Evolutionary conservation across 2,888 invertebrate genomes (phyloP).

Genomic region (Chydorus sphaericus): DNA sequence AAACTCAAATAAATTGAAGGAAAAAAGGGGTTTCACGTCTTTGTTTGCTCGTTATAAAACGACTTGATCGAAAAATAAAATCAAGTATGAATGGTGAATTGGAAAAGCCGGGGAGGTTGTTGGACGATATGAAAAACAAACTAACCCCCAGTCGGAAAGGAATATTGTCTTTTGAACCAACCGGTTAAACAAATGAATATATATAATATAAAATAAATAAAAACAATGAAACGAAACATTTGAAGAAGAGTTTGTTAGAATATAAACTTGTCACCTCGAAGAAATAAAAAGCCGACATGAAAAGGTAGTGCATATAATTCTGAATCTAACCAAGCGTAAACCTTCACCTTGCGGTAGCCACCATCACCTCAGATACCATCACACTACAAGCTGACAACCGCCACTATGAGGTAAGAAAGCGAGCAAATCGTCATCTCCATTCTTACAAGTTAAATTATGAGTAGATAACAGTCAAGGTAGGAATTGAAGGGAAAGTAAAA

Average conservation of each 20-base stretch:
- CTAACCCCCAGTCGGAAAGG: slow-evolving; percentile 6
- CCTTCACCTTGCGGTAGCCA: slow-evolving; percentile 3
- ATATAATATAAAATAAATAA: slow-evolving; percentile 7
- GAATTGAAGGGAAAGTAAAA: not conserved
- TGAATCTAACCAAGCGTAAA: not conserved
- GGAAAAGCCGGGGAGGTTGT: slow-evolving; percentile 12
- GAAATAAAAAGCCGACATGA: slow-evolving; percentile 1
- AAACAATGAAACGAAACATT: slow-evolving; percentile 2
- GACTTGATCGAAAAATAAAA: slow-evolving; percentile 1
- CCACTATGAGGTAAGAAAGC: too few relatives aligned
- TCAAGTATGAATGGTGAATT: slow-evolving; percentile 9
- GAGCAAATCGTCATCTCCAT: not conserved
- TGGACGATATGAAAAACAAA: slow-evolving; percentile 8
- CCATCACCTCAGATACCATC: too few relatives aligned
- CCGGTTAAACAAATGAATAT: slow-evolving; percentile 7
- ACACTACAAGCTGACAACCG: not conserved
- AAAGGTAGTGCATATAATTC: not conserved
- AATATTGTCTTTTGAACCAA: not conserved
- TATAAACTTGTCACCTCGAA: slow-evolving; percentile 13
- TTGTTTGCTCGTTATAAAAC: too few relatives aligned
- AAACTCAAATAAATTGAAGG: too few relatives aligned
- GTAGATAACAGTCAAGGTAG: not conserved
- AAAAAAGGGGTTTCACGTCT: not conserved
- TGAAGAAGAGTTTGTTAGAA: slow-evolving; percentile 10
- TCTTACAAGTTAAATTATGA: not conserved